These are phyloP conservation scores for Mizuhopecten yessoensis DNA, from an alignment of 1,140 invertebrate genomes.

Conservation along the genomic window DNA sequence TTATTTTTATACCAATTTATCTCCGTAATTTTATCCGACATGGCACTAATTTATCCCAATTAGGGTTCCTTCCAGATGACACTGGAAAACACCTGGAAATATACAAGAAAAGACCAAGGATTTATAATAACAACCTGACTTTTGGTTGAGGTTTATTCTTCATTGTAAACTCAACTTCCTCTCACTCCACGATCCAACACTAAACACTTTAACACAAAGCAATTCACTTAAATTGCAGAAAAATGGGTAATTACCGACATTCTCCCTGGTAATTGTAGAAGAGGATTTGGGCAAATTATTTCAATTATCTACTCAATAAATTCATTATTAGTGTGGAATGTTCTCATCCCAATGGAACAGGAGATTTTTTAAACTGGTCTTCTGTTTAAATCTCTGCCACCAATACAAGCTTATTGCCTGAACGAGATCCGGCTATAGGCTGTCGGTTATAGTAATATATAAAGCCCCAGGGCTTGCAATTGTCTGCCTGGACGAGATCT, in stretches of 20 bases:
- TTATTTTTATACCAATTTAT: not conserved
- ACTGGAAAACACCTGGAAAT: not conserved
- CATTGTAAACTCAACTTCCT: slow-evolving; percentile 12
- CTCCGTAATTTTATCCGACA: not conserved
- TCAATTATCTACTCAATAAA: not conserved
- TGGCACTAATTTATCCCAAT: slow-evolving; percentile 13
- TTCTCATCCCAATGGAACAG: too few relatives aligned
- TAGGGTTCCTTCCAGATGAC: not conserved
- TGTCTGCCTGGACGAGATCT: too few relatives aligned
- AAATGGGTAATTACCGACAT: not conserved
- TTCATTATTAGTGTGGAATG: not conserved
- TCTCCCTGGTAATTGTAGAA: not conserved
- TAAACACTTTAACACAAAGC: not conserved
- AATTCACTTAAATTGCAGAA: not conserved
- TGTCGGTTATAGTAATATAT: too few relatives aligned
- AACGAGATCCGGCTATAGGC: too few relatives aligned
- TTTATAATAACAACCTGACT: not conserved
- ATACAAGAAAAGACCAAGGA: not conserved
- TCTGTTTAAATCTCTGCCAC: too few relatives aligned
- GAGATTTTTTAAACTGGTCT: too few relatives aligned
- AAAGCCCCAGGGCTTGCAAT: too few relatives aligned
- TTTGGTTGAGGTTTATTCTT: not conserved
- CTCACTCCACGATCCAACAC: not conserved
- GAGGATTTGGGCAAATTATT: not conserved
- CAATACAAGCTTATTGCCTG: too few relatives aligned